Evolutionary conservation across 2,888 invertebrate genomes (phyloP).

Genomic region (Zeuzera pyrina): DNA sequence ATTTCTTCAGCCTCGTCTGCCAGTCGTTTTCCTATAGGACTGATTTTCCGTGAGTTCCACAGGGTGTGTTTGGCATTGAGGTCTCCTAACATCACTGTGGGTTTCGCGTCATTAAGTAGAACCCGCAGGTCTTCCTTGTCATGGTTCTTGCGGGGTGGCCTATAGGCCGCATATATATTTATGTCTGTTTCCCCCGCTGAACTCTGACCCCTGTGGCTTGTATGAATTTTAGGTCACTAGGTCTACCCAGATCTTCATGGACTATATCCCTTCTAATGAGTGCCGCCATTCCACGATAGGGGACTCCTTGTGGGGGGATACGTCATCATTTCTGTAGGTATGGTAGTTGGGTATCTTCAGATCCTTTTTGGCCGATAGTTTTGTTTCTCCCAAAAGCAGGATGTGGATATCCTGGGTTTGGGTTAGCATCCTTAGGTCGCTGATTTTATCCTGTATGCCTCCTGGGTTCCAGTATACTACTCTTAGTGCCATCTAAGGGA

Average conservation of each 20-base stretch:
- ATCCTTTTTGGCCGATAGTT: background rate
- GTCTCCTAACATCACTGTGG: background rate
- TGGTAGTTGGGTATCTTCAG: background rate
- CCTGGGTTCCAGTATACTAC: too few species aligned
- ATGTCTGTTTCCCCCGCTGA: too few species aligned
- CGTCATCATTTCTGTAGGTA: background rate
- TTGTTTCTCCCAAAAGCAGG: background rate
- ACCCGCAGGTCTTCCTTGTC: background rate
- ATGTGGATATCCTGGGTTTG: constrained; percentile 1
- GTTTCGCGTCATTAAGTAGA: background rate
- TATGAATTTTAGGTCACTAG: too few species aligned
- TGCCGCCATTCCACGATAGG: background rate
- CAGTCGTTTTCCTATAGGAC: constrained; percentile 3
- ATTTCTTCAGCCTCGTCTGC: constrained; percentile 5
- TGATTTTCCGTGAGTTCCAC: constrained; percentile 7
- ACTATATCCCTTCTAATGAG: background rate
- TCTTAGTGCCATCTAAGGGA: too few species aligned
- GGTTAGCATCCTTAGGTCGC: too few species aligned
- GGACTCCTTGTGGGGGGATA: background rate
- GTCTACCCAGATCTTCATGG: background rate
- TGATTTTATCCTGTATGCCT: too few species aligned
- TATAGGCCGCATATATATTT: constrained; percentile 1
- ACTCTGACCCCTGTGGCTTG: too few species aligned
- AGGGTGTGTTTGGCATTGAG: constrained; percentile 8
- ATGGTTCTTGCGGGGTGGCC: background rate